Conservation (phyloP, 2,888 invertebrate species). For the Eutolmus rufibarbis region DNA sequence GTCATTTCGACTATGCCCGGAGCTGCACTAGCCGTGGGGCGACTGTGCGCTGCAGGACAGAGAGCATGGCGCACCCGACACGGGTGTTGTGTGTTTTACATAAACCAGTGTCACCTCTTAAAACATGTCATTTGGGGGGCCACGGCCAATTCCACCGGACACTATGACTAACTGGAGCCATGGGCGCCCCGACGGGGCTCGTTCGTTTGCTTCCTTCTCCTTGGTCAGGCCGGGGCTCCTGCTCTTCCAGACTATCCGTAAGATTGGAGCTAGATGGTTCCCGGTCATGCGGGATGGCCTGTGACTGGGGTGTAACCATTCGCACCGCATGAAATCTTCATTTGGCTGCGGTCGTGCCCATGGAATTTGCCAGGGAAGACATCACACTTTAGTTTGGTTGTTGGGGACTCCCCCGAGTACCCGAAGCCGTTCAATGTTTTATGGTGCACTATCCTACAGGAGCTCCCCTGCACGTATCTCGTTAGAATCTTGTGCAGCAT, state of each 20-base stretch:
- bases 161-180: background rate
- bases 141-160: slow-evolving; percentile 1
- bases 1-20: slow-evolving; percentile 6
- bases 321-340: slow-evolving; percentile 35
- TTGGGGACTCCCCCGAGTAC: slow-evolving; percentile 1
- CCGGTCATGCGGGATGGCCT: background rate
- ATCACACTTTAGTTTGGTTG: slow-evolving; percentile 21
- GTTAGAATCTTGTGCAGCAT: slow-evolving; percentile 32
- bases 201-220: background rate
- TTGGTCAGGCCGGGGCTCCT: background rate
- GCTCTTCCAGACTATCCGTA: background rate
- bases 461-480: background rate
- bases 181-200: background rate
- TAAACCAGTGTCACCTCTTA: slow-evolving; percentile 48
- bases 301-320: background rate
- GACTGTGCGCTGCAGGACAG: background rate
- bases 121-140: slow-evolving; percentile 45
- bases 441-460: slow-evolving; percentile 30
- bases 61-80: slow-evolving; percentile 42
- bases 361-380: background rate
- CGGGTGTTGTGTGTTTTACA: slow-evolving; percentile 48
- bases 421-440: slow-evolving; percentile 40
- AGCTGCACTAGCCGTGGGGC: background rate
- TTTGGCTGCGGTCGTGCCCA: background rate
- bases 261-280: background rate